Base-by-base conservation (phyloP, 2,797 vertebrate species). In the Sebastes variabilis region DNA sequence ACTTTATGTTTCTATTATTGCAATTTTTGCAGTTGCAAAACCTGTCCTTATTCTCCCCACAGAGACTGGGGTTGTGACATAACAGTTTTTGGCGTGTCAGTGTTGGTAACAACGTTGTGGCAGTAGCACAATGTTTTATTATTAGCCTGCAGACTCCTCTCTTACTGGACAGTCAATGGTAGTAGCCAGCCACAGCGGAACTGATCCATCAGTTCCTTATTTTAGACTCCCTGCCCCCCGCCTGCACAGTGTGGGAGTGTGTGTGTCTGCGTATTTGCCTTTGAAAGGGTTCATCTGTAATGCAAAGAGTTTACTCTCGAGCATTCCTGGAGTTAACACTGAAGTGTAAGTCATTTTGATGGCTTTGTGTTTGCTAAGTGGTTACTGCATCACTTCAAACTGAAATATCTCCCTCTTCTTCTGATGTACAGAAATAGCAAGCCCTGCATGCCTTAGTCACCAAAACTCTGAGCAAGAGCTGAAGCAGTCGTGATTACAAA, bases 191-290 rank as follows among this genome's bases (percentile, higher is more conserved):
- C 72, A 24, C 70, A 87, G 89, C 66, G 55, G 88, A 93, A 83
- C 85, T 85, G 79, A 92, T 92, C 87, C 89, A 91, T 92, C 87
- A 81, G 77, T 90, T 88, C 84, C 89, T 88, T 93, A 88, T 92
- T 94, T 93, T 94, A 93, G 88, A 73, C 68, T 76, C 81, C 66
- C 68, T 7, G 3, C 52, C 55, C 73, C 78, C 58, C 66, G 22
- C 49, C n/a, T 55, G 32, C 84, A 59, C 58, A 72, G 66, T 70
- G 61, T 65, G 38, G 56, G 69, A 71, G 78, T 78, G 87, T 77
- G 87, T 77, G 66, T 42, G 36, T 88, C 72, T 80, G 55, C 75
- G 81, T 73, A 64, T 92, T 88, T 89, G 77, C 77, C 62, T 89
- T 85, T 80, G 24, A 80, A 83, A 69, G 71, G 64, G 68, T 90